Base-by-base conservation (phyloP, 53 echinoderm and acorn worm species). In the Paelopatides confundens region DNA sequence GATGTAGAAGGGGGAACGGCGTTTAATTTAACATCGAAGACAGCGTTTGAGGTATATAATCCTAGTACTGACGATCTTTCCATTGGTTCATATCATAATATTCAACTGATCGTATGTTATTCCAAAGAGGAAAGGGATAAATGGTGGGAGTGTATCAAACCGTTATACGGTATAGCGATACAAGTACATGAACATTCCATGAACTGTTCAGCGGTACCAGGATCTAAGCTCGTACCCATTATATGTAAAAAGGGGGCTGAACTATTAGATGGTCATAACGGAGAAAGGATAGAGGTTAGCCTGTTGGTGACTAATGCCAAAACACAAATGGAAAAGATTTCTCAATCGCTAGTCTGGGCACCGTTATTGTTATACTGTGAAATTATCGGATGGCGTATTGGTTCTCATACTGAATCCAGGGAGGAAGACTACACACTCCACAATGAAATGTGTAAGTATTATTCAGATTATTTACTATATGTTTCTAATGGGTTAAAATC, bases 151-250 rank as follows among this genome's bases (percentile, higher is more conserved):
- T 26, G 29, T 17, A 30, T 81, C 14, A 33, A 51, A 7, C 58
- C 81, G 0, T 52, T 81, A 11, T 46, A 81, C 17, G 81, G 54
- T 15, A 81, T 53, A 3, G 82, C 51, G 23, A 27, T 82, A 29
- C 82, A 82, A 35, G 34, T 82, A 3, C 82, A 82, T 13, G 35
- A 52, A n/a, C 82, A 82, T 52, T 82, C 51, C 3, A 35, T 82
- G 52, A 82, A 82, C 82, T 82, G 82, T 35, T 82, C 82, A 14
- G 82, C 82, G 13, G 34, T 82, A 14, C 31, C 82, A 21, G 82
- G 54, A n/a, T 30, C 31, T 35, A 82, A 58, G 62, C 62, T 58
- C 4, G 3, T 58, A 62, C 53, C 62, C 26, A 14, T 58, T 11
- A 62, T 82, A 9, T 82, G 82, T 18, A 62, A 35, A 6, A 52